Base-by-base conservation (phyloP, 37 sponge, comb jelly and placozoan genomes). In the Crambe crambe region DNA sequence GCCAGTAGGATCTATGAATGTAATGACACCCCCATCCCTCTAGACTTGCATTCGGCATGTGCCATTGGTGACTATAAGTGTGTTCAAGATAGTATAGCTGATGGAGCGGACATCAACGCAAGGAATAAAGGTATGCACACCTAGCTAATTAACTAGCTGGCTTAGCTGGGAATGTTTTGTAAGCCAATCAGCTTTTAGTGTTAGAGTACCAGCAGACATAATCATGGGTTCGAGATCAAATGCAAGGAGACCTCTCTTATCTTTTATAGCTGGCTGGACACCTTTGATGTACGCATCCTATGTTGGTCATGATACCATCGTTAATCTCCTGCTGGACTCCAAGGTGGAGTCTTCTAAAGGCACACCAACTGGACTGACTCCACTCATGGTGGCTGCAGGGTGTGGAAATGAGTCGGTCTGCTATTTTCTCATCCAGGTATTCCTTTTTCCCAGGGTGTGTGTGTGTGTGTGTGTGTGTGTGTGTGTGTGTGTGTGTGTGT, bases 251-350 rank as follows among this genome's bases (percentile, higher is more conserved):
- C n/a, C n/a, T n/a, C n/a, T n/a, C n/a, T n/a, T n/a, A n/a, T n/a
- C n/a, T n/a, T n/a, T n/a, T 57, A 41, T 58, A 85, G 81, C 74
- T 76, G 81, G 88, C 17, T 85, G 88, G 89, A 78, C 86, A 0
- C 91, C 95, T 21, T 80, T 93, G 70, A 93, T 96, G 91, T 90
- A 90, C 62, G 95, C 92, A 17, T 71, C 92, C 20, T 95, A 86
- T 40, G 88, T 86, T 25, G 86, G 89, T 26, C 89, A 91, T 68
- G 95, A 91, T 81, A 88, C 76, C 21, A 58, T 88, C 18, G 89
- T 95, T 37, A 85, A 88, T 47, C 78, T 95, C 58, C 80, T 91
- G 73, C 80, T 94, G 56, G 95, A 94, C 40, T 64, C 77, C 0
- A 73, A 67, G 34, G 92, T 85, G 17, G 75, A 88, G 38, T 76